Conservation (phyloP, 2,113 vertebrate genomes). For the Sigmodon hispidus region DNA sequence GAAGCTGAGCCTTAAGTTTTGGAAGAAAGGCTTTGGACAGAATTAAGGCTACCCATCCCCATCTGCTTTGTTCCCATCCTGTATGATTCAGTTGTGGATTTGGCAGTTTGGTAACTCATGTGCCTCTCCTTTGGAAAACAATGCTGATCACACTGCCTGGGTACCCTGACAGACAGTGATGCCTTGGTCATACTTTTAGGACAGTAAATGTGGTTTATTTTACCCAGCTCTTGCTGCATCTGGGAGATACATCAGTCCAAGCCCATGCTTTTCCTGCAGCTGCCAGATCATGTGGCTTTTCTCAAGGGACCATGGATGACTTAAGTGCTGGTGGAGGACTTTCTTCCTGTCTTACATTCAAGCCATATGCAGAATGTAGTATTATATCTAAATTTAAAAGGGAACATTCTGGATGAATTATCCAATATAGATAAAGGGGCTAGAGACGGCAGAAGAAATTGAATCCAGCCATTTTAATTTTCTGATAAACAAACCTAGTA, state of each 20-base stretch:
- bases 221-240: not conserved
- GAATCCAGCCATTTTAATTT: constrained; percentile 14
- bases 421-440: not conserved
- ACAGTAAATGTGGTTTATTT: not conserved
- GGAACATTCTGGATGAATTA: not conserved
- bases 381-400: not conserved
- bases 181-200: not conserved
- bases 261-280: not conserved
- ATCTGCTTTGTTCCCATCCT: not conserved
- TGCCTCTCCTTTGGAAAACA: not conserved
- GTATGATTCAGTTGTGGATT: not conserved
- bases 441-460: constrained; percentile 3
- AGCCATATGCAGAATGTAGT: not conserved
- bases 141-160: not conserved
- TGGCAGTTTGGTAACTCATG: not conserved
- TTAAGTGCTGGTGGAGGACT: not conserved
- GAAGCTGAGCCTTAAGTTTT: not conserved
- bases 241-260: not conserved
- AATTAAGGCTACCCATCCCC: not conserved
- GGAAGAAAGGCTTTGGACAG: not conserved
- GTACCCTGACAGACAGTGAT: fast-evolving
- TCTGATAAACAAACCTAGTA: not conserved
- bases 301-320: not conserved
- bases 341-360: not conserved
- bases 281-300: not conserved